A percentile compares a stretch with the other conserved stretches of the same genome.
Evolutionary conservation across 2,113 vertebrate genomes (phyloP).

Genomic region (Phasianus colchicus): DNA sequence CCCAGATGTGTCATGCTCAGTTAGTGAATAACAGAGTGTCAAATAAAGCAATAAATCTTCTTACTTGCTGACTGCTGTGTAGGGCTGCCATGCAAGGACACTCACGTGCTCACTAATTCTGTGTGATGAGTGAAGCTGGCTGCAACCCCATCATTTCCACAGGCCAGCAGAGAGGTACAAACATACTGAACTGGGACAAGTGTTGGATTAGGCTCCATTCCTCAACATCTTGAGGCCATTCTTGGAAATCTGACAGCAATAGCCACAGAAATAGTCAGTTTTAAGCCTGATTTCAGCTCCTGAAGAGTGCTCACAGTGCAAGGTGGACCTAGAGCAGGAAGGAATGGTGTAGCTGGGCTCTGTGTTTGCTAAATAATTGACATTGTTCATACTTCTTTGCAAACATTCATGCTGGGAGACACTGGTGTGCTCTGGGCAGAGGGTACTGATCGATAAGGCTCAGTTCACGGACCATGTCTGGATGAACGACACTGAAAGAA

Average conservation of each 20-base stretch:
- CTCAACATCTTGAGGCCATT: conserved; percentile 29
- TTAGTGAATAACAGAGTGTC: conserved; percentile 84
- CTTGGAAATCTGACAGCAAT: conserved; percentile 66
- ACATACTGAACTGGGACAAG: conserved; percentile 64
- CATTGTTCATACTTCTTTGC: background rate
- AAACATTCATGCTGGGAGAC: background rate
- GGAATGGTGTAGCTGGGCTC: background rate
- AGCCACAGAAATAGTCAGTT: conserved; percentile 46
- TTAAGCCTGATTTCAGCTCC: conserved; percentile 9
- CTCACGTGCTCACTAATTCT: conserved; percentile 76
- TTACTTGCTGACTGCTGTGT: conserved; percentile 80
- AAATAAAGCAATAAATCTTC: conserved; percentile 94
- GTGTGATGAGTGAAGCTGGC: conserved; percentile 76
- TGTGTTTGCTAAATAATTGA: background rate
- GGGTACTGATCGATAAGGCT: background rate
- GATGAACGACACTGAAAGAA: background rate
- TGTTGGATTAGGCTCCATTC: conserved; percentile 40
- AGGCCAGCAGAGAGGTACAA: conserved; percentile 69
- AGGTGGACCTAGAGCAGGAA: background rate
- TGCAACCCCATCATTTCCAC: conserved; percentile 59
- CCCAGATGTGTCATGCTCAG: conserved; percentile 85
- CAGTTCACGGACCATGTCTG: background rate
- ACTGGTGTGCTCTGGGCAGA: background rate
- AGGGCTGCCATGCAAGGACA: conserved; percentile 58
- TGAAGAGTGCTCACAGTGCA: background rate